Conservation (phyloP, 2,113 vertebrate genomes). For the Datnioides undecimradiatus region DNA sequence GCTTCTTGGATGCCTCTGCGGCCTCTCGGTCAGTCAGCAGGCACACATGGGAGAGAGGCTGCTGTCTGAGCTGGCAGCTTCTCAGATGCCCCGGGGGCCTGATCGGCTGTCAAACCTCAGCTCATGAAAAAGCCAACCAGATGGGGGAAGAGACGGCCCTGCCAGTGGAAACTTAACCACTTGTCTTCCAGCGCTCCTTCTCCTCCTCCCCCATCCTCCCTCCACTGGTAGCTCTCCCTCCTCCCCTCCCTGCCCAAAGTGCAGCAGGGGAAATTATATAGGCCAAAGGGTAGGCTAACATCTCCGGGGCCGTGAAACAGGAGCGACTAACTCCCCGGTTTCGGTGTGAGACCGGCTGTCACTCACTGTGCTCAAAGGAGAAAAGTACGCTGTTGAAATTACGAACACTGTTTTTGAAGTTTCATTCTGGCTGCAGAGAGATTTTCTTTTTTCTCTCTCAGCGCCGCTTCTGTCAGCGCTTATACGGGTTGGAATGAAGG, state of each 20-base stretch:
- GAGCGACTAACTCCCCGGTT: constrained; percentile 49
- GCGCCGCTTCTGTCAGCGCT: constrained; percentile 7
- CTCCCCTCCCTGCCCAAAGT: constrained; percentile 26
- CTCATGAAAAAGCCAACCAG: constrained; percentile 73
- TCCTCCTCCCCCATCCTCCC: not conserved
- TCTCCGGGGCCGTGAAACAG: constrained; percentile 66
- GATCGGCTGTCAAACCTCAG: constrained; percentile 75
- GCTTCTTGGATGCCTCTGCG: constrained; percentile 43
- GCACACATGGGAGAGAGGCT: constrained; percentile 50
- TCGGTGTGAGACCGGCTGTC: constrained; percentile 57
- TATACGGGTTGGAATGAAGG: constrained; percentile 7
- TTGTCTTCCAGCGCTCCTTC: constrained; percentile 61
- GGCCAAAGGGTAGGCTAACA: constrained; percentile 83
- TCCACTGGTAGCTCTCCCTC: not conserved
- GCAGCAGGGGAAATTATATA: constrained; percentile 76
- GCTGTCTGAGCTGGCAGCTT: constrained; percentile 71
- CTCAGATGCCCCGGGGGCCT: constrained; percentile 67
- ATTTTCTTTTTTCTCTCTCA: not conserved
- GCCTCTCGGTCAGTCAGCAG: constrained; percentile 62
- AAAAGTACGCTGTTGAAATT: constrained; percentile 45
- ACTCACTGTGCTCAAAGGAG: constrained; percentile 46
- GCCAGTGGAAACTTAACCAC: constrained; percentile 81
- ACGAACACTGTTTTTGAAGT: constrained; percentile 35
- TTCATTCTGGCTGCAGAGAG: constrained; percentile 18
- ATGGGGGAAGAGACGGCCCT: constrained; percentile 66